These are phyloP conservation scores for Rhinolophus sinicus DNA, from an alignment of 2,113 vertebrate species.

Conservation along the genomic window DNA sequence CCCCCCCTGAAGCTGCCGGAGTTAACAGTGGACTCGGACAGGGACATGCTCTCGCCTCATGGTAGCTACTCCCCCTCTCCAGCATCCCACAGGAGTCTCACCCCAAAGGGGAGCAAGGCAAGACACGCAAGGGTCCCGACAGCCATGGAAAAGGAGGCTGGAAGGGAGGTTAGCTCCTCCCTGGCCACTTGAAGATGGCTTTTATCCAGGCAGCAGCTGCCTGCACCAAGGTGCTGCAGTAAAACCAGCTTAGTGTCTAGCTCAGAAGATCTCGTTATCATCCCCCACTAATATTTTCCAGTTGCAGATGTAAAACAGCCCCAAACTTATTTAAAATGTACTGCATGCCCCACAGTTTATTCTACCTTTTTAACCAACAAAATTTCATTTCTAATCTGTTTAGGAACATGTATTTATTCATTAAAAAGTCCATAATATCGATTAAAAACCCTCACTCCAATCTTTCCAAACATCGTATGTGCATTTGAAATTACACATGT, in stretches of 20 bases:
- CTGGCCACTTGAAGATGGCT: neutral
- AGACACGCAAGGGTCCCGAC: conserved; percentile 11
- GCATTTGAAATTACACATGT: neutral
- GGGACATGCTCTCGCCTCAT: conserved; percentile 35
- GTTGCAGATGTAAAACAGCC: neutral
- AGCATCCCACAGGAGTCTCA: neutral
- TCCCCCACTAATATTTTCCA: neutral
- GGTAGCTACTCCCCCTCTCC: conserved; percentile 57
- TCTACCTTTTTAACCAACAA: neutral
- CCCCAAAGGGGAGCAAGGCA: conserved; percentile 25
- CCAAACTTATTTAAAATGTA: neutral
- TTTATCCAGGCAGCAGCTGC: neutral
- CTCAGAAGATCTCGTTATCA: neutral
- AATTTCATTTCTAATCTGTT: neutral
- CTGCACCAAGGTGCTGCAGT: neutral
- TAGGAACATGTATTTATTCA: conserved; percentile 5
- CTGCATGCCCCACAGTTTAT: neutral
- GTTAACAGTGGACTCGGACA: conserved; percentile 51
- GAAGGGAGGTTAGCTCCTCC: conserved; percentile 24
- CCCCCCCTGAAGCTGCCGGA: conserved; percentile 46
- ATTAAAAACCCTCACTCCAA: neutral
- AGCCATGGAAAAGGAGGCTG: neutral
- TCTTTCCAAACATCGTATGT: neutral
- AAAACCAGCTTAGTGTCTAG: conserved; percentile 2
- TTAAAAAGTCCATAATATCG: neutral